Percentiles rank a stretch among this genome's conserved stretches.
Conservation (phyloP, 2,888 invertebrate species). For the Frankliniella fusca region DNA sequence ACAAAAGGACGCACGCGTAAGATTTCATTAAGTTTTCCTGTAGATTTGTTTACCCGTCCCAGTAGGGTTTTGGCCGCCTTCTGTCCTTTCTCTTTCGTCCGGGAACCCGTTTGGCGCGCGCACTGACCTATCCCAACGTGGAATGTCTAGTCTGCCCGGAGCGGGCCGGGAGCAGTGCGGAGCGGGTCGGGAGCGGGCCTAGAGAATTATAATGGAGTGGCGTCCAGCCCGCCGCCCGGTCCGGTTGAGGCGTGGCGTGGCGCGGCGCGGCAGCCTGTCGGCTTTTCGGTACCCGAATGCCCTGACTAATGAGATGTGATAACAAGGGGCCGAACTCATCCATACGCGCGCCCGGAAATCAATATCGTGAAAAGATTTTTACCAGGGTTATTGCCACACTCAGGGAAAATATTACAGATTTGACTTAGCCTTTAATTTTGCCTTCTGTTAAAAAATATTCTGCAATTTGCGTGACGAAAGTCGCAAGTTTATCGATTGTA, state of each 20-base stretch:
- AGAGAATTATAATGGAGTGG: neutral
- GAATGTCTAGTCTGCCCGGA: neutral
- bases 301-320: constrained; percentile 19
- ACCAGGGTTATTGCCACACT: too few species aligned
- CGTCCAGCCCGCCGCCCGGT: neutral
- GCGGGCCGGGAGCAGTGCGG: neutral
- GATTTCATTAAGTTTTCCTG: too few species aligned
- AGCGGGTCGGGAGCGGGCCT: neutral
- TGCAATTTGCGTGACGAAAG: too few species aligned
- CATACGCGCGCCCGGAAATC: too few species aligned
- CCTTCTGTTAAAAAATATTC: too few species aligned
- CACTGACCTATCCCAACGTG: neutral
- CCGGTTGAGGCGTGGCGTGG: neutral
- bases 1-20: too few species aligned
- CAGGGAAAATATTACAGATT: too few species aligned
- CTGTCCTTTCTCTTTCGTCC: neutral
- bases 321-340: neutral
- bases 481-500: too few species aligned
- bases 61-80: neutral
- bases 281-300: too few species aligned
- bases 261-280: neutral
- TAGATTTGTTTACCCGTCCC: neutral
- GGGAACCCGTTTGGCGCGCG: neutral
- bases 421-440: too few species aligned
- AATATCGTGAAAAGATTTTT: too few species aligned